Conservation (phyloP, 2,113 vertebrate species). For the Dicerorhinus sumatrensis region DNA sequence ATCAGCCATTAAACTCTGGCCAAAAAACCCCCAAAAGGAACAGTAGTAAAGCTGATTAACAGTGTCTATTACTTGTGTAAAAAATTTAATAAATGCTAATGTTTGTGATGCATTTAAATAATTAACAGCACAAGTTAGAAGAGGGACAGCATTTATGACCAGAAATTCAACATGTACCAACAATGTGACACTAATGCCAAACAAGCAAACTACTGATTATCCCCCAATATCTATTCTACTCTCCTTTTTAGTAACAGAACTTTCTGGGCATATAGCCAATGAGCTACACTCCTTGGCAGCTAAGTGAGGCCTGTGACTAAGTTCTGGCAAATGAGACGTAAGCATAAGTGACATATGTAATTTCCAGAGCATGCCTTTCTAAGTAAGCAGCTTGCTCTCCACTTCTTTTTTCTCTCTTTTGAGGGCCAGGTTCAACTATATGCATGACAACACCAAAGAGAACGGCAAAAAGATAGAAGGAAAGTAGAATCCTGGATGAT, state of each 20-base stretch:
- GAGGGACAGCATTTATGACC: constrained; percentile 29
- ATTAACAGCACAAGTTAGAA: constrained; percentile 42
- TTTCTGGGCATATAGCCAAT: constrained; percentile 46
- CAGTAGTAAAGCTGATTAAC: not conserved
- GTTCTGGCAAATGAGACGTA: not conserved
- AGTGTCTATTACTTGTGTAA: not conserved
- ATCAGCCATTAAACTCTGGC: constrained; percentile 21
- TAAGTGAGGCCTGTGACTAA: not conserved
- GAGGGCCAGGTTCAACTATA: not conserved
- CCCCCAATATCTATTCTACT: not conserved
- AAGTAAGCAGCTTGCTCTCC: not conserved
- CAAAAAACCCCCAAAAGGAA: not conserved
- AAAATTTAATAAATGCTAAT: constrained; percentile 59
- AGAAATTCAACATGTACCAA: constrained; percentile 49
- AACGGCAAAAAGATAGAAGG: not conserved
- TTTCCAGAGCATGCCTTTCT: constrained; percentile 18
- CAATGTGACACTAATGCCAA: constrained; percentile 40
- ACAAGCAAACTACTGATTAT: constrained; percentile 50
- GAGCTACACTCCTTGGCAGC: constrained; percentile 11
- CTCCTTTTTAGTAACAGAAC: not conserved
- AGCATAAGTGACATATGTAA: not conserved
- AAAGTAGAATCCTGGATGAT: not conserved
- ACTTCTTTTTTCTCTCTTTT: constrained; percentile 29
- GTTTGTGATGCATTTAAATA: constrained; percentile 39
- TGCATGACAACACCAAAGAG: not conserved